Conservation (phyloP, 2,797 vertebrate genomes). For the Chromis chromis region DNA sequence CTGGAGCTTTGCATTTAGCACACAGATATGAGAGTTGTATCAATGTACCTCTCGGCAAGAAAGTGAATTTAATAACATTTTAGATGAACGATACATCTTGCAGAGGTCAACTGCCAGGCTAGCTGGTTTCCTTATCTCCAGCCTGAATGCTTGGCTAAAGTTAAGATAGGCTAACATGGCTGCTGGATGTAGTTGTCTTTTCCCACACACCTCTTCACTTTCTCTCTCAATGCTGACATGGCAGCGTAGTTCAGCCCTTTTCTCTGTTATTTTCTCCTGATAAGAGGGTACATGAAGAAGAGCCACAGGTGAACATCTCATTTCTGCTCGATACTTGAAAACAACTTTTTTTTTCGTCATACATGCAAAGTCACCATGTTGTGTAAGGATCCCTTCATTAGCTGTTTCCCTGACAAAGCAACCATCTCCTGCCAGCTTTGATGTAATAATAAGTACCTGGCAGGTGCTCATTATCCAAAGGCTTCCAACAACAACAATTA, state of each 20-base stretch:
- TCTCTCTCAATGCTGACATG: too few species aligned
- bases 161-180: too few species aligned
- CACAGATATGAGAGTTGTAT: too few species aligned
- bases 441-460: conserved; percentile 64
- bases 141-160: too few species aligned
- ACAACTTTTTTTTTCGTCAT: conserved; percentile 2
- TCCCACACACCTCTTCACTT: too few species aligned
- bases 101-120: too few species aligned
- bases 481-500: conserved; percentile 62
- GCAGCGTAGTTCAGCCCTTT: neutral
- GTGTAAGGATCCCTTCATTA: conserved; percentile 35
- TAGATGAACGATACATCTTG: too few species aligned
- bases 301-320: neutral
- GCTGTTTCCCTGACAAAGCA: conserved; percentile 48
- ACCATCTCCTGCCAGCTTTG: conserved; percentile 44
- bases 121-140: too few species aligned
- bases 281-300: neutral
- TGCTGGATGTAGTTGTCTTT: too few species aligned
- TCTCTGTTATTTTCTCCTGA: neutral
- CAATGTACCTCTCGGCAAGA: too few species aligned
- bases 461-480: conserved; percentile 66
- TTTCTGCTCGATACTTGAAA: conserved; percentile 12
- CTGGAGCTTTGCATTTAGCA: too few species aligned
- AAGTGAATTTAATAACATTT: too few species aligned
- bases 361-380: conserved; percentile 38